Evolutionary conservation across 2,888 invertebrate species (phyloP), one percentile per base, ranked within the genome.

Genomic region (Chouioia cunea): DNA sequence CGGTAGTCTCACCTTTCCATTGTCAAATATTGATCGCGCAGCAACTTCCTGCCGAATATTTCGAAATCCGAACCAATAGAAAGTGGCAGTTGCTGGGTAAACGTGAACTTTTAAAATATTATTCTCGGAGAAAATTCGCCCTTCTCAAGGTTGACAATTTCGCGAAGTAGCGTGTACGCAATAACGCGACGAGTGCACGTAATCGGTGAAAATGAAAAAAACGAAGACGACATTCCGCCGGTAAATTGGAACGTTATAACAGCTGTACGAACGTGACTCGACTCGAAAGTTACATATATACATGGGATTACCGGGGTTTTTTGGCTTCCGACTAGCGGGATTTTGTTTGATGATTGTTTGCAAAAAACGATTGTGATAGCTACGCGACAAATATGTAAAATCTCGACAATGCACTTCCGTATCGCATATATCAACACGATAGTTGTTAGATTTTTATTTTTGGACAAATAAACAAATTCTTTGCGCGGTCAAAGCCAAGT

Each of bases 81-180:
- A 69, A 69, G 63, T 50, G 36, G n/a, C 22, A 1, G 12, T 22
- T 12, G 15, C 4, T 0, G 18, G 18, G 4, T 20, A 4, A 44
- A 44, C 44, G 15, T 12, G 14, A n/a, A 8, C n/a, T n/a, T 8
- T 10, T 20, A 27, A 36, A 10, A 1, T 36, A 10, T 36, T 36
- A 10, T 36, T 36, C 4, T 36, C 10, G 10, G 36, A 6, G 36
- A 10, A 36, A 36, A 10, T 36, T 36, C 18, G 65, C 47, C 52
- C 56, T 62, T 62, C 36, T 62, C 62, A 60, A 59, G 62, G 62
- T 56, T 62, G 48, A 43, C 46, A n/a, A 48, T 23, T 48, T 47
- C 43, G 48, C 47, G 43, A 36, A 1, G 36, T 36, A n/a, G n/a
- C n/a, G 10, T 20, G 4, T 43, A 18, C 14, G 23, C 20, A 43